Base-by-base conservation (phyloP, 2,113 vertebrate genomes). In the Zosterops pallidus region DNA sequence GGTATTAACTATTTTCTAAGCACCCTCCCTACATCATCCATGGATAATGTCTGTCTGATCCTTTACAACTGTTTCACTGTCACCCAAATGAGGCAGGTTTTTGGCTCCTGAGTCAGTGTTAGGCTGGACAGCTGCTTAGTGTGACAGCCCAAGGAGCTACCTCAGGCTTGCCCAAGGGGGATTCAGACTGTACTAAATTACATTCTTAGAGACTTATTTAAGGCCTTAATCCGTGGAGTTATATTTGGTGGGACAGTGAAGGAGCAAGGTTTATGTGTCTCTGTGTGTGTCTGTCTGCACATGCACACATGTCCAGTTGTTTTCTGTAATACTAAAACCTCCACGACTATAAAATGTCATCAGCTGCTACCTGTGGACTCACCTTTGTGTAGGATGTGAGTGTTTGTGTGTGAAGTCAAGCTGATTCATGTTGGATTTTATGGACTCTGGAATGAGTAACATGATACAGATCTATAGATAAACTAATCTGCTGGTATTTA, bases 401-500 rank as follows among this genome's bases (percentile, higher is more conserved):
- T 83, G 72, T 72, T 84, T 67, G 79, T 89, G 59, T 75, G 72
- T 0, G 0, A 78, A 93, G 65, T 63, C 85, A 93, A 80, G 86
- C 29, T 83, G 65, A 79, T 94, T 95, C 89, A 46, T 71, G 82
- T 70, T 86, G 75, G 76, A 81, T 95, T 95, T 95, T 84, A 89
- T 50, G 82, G 85, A n/a, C 83, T 91, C 72, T 84, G 83, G 88
- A 86, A 96, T 93, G 83, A 94, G 95, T 91, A 97, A 97, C 44
- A 31, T 33, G 84, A 96, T 94, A 88, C 68, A 52, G 83, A 97
- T 97, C 95, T 92, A 79, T 82, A 97, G 96, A 96, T 96, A 96
- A 95, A 96, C 70, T 77, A 49, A 88, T 92, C 72, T 89, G 68
- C 49, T 84, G 77, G 91, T 96, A 95, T 97, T 96, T 97, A 96